Evolutionary conservation across 2,113 vertebrate species (phyloP), one percentile per base, ranked within the genome.

Genomic region (Corvus moneduloides): DNA sequence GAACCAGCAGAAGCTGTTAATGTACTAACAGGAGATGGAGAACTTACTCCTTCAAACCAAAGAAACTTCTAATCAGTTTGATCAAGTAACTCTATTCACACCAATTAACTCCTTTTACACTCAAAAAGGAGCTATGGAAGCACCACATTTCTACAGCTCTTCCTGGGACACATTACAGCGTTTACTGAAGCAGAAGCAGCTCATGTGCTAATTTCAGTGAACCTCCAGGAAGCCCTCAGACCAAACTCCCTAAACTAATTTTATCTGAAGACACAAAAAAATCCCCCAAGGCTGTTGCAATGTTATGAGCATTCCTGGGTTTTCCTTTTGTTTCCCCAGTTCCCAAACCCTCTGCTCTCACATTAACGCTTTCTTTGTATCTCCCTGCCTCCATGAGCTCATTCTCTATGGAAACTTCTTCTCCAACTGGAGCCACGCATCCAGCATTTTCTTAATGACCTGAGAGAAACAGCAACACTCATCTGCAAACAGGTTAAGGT

Each of bases 261-360:
- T 82, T 71, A 28, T 64, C 84, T 87, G 81, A 93, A 94, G 75
- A 94, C 79, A 59, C 44, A 79, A 69, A 87, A 87, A 82, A 76
- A 43, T 54, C n/a, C 67, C 79, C 72, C 75, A 88, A 87, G 81
- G 87, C 87, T 82, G 37, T 43, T 90, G 71, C 67, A 76, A 69
- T 62, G 55, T 87, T 79, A 79, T 39, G 67, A 91, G 62, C 67
- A 79, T 91, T 95, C 62, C 80, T 49, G 46, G 63, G 84, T 87
- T 83, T 89, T 30, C 71, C 54, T 91, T 61, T 84, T 83, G 58
- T 91, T 94, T 82, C 59, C 46, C 24, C 48, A 82, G 59, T 67
- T 92, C 66, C n/a, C 84, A 91, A 87, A 67, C 41, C n/a, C 37
- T 76, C 56, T 2, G 4, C n/a, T 2, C 0, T 2, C 0, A 3